Evolutionary conservation across 2,888 invertebrate species (phyloP).

Genomic region (Tipula vernalis): DNA sequence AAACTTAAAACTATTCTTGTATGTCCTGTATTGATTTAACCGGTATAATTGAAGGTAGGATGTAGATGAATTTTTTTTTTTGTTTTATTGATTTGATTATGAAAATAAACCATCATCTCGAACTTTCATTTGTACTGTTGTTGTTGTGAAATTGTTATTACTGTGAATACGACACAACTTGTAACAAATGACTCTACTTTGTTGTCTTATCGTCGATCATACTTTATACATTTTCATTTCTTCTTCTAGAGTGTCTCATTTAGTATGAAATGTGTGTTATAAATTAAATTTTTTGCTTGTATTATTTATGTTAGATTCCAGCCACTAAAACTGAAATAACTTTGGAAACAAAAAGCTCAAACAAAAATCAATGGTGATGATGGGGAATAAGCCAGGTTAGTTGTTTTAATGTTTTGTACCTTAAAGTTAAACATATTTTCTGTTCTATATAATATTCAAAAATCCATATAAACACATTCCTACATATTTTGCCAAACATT

Average conservation of each 20-base stretch:
- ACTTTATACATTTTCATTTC: background rate
- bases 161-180: background rate
- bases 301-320: background rate
- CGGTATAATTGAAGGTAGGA: no score
- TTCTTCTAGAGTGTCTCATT: background rate
- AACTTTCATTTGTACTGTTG: background rate
- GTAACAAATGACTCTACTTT: background rate
- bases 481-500: background rate
- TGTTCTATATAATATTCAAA: background rate
- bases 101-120: no score
- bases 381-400: background rate
- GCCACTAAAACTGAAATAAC: background rate
- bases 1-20: no score
- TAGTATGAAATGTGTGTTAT: background rate
- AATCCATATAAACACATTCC: background rate
- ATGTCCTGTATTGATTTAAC: no score
- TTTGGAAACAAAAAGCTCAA: background rate
- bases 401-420: background rate
- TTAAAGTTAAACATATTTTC: background rate
- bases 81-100: no score
- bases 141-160: background rate
- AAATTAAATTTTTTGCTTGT: background rate
- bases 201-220: background rate
- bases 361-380: background rate
- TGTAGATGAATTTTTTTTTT: no score